Evolutionary conservation across 2,113 vertebrate species (phyloP).

Genomic region (Glaucidium brasilianum): DNA sequence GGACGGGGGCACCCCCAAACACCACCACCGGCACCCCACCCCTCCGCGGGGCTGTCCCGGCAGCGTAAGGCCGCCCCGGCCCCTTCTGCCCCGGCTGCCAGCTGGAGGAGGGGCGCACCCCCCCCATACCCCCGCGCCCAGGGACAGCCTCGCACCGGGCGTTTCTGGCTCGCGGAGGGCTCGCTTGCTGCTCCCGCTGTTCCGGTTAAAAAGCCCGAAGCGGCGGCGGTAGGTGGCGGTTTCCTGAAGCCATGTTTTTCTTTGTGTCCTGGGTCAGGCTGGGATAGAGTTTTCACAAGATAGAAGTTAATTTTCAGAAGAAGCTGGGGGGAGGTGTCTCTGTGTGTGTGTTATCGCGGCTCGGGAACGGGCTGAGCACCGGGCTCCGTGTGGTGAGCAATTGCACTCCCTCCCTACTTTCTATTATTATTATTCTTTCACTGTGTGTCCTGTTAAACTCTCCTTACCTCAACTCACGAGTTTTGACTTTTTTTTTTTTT

Average conservation of each 20-base stretch:
- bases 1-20: no score
- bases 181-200: fast-evolving
- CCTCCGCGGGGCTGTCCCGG: no score
- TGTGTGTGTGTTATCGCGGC: no score
- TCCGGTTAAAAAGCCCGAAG: no score
- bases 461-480: background rate
- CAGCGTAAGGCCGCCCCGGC: no score
- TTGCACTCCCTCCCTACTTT: background rate
- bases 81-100: background rate
- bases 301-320: background rate
- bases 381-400: background rate
- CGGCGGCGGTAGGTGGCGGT: background rate
- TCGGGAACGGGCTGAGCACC: background rate
- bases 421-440: background rate
- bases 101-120: no score
- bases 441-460: background rate
- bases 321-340: no score
- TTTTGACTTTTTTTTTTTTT: background rate
- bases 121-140: no score
- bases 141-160: no score
- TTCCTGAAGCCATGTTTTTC: background rate
- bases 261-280: background rate
- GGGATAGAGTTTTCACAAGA: background rate
- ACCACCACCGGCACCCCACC: no score
- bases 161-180: background rate